Evolutionary conservation across 2,797 vertebrate species (phyloP).

Genomic region (Pangasius larnaudii): DNA sequence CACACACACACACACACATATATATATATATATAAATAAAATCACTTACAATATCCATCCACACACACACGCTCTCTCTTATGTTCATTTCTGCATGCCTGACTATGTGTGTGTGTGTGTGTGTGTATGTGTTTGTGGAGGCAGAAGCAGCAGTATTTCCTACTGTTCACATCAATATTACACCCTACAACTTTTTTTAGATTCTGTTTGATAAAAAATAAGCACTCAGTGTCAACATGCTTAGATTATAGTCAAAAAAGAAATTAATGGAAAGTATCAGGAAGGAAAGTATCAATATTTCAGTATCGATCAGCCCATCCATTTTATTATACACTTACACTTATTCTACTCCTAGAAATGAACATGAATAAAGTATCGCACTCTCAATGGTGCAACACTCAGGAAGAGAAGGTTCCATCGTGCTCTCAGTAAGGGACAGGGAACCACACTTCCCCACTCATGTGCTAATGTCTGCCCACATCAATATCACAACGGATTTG

Average conservation of each 20-base stretch:
- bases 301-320: background rate
- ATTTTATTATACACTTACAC: background rate
- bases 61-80: too few species aligned
- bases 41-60: too few species aligned
- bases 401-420: background rate
- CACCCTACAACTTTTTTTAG: background rate
- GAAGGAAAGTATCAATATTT: background rate
- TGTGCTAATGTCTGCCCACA: constrained; percentile 19
- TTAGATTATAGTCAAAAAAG: too few species aligned
- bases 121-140: background rate
- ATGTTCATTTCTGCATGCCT: background rate
- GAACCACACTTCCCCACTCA: background rate
- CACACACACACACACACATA: too few species aligned
- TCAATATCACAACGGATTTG: constrained; percentile 27
- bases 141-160: background rate
- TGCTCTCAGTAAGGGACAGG: background rate
- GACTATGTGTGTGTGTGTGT: background rate
- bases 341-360: background rate
- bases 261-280: background rate
- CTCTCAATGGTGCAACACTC: constrained; percentile 1
- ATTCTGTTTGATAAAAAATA: background rate
- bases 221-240: background rate
- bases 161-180: background rate
- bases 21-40: too few species aligned
- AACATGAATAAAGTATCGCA: background rate